A percentile compares a stretch with the other conserved stretches of the same genome.
Conservation (phyloP, 2,113 vertebrate genomes). For the Barbus barbus region DNA sequence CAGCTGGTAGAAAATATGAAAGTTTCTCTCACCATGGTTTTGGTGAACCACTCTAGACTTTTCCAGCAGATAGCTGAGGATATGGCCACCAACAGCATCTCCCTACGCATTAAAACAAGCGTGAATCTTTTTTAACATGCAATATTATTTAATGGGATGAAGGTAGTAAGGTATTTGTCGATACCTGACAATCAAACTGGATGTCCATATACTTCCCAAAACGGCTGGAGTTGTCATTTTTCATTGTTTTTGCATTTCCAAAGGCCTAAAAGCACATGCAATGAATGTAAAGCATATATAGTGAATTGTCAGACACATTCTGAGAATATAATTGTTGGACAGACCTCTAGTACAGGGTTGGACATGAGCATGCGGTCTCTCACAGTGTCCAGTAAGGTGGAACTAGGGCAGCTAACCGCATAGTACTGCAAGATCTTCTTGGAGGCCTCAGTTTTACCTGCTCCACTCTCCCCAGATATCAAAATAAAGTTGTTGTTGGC, state of each 20-base stretch:
- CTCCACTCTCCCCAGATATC: slow-evolving; percentile 96
- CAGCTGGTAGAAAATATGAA: slow-evolving; percentile 97
- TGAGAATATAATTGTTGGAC: slow-evolving; percentile 7
- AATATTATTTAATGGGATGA: background rate
- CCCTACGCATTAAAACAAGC: slow-evolving; percentile 76
- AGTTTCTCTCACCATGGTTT: slow-evolving; percentile 94
- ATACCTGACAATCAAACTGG: slow-evolving; percentile 94
- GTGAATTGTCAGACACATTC: background rate
- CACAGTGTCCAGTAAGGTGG: slow-evolving; percentile 83
- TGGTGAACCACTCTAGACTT: slow-evolving; percentile 95
- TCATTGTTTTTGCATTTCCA: slow-evolving; percentile 94
- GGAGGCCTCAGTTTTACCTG: slow-evolving; percentile 95
- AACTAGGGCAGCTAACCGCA: slow-evolving; percentile 89
- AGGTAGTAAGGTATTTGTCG: background rate
- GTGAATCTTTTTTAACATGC: slow-evolving; percentile 4
- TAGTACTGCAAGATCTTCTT: slow-evolving; percentile 98
- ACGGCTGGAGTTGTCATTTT: slow-evolving; percentile 97
- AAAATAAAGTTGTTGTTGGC: slow-evolving; percentile 95
- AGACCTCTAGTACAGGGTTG: slow-evolving; percentile 94
- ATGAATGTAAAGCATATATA: background rate
- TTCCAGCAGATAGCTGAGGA: slow-evolving; percentile 95
- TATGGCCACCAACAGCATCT: slow-evolving; percentile 91
- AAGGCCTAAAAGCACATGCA: slow-evolving; percentile 83
- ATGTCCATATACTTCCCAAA: slow-evolving; percentile 99
- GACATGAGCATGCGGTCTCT: slow-evolving; percentile 92